phyloP scores from a whole-genome alignment of 2,888 invertebrate genomes.

The Cataglyphis livida region DNA sequence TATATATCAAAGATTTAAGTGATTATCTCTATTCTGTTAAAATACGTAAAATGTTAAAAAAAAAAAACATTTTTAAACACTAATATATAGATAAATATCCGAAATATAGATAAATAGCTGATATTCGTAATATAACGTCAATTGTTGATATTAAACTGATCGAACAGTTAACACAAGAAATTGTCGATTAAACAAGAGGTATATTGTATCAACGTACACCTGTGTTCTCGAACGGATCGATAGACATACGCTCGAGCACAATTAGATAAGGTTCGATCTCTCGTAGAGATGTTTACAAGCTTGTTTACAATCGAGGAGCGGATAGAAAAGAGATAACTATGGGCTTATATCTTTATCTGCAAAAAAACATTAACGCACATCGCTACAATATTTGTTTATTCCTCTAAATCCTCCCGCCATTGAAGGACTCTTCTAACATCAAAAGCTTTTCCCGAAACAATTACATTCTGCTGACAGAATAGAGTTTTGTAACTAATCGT shows the following conservation, averaged over 20 bases:
- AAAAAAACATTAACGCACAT: neutral
- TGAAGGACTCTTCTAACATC: neutral
- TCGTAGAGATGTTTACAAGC: constrained; percentile 39
- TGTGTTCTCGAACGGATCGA: constrained; percentile 42
- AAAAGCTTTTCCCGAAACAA: neutral
- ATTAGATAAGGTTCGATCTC: constrained; percentile 48
- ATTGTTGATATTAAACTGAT: constrained; percentile 4
- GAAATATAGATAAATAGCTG: neutral
- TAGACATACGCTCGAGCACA: constrained; percentile 25
- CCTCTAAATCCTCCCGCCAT: constrained; percentile 1
- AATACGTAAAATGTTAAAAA: neutral
- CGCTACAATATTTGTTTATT: neutral
- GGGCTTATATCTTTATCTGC: neutral
- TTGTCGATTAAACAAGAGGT: constrained; percentile 25
- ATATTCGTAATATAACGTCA: neutral
- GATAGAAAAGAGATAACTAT: constrained; percentile 40
- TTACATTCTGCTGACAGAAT: neutral
- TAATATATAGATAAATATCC: neutral
- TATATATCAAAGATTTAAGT: neutral
- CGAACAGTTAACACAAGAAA: constrained; percentile 38
- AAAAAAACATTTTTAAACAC: neutral
- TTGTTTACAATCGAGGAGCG: constrained; percentile 36
- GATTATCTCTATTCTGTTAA: neutral
- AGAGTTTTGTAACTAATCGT: neutral
- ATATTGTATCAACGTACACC: constrained; percentile 27